Evolutionary conservation across 2,888 invertebrate species (phyloP).

Genomic region (Chymomyza procnemis): DNA sequence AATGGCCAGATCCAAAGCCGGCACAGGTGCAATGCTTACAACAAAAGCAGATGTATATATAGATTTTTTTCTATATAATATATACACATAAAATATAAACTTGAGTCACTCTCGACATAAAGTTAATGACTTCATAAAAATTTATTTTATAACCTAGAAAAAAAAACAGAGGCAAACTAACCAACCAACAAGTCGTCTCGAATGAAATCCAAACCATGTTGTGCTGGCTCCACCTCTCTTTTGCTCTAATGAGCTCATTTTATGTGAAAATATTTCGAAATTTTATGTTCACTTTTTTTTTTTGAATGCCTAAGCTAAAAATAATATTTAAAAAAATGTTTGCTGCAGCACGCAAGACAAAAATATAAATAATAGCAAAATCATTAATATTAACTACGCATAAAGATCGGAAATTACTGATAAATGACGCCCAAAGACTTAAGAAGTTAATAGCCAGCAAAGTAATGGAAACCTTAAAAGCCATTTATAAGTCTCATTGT

Average conservation of each 20-base stretch:
- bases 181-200: background rate
- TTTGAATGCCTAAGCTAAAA: background rate
- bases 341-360: background rate
- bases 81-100: background rate
- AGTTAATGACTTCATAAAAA: background rate
- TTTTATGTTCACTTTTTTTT: background rate
- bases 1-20: slow-evolving; percentile 24
- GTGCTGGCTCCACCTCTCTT: too few species aligned
- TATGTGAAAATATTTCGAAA: background rate
- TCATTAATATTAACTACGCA: background rate
- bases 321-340: background rate
- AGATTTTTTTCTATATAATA: too few species aligned
- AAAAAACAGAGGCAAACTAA: background rate
- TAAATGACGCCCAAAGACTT: background rate
- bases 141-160: background rate
- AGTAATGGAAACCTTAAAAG: background rate
- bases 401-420: background rate
- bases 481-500: background rate
- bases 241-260: background rate
- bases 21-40: background rate
- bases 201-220: background rate
- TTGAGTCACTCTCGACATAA: background rate
- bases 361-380: background rate
- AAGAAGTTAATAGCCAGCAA: background rate
- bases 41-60: too few species aligned